Evolutionary conservation across 1,140 invertebrate species (phyloP).

Genomic region (Drosophila virilis): DNA sequence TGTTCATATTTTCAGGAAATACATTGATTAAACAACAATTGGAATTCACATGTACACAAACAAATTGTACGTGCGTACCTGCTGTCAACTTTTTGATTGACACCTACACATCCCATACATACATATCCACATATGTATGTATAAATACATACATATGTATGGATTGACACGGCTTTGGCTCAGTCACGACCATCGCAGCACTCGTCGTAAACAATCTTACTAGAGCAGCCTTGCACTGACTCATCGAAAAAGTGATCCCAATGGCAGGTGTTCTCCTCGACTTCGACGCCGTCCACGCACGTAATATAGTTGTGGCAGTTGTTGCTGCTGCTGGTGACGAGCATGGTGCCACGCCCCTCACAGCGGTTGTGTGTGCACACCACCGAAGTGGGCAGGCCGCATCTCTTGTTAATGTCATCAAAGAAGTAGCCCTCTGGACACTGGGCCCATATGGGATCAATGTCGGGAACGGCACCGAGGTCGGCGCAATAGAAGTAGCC

Average conservation of each 20-base stretch:
- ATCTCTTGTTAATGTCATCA: slow-evolving; percentile 34
- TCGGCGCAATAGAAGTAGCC: slow-evolving; percentile 70
- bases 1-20: too few relatives aligned
- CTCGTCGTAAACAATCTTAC: slow-evolving; percentile 60
- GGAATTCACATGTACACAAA: too few relatives aligned
- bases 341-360: slow-evolving; percentile 66
- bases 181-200: slow-evolving; percentile 66
- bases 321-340: slow-evolving; percentile 65
- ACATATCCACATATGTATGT: not conserved
- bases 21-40: not conserved
- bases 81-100: too few relatives aligned
- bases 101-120: too few relatives aligned
- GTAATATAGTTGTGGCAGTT: slow-evolving; percentile 69
- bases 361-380: slow-evolving; percentile 71
- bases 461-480: slow-evolving; percentile 40
- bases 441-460: slow-evolving; percentile 62
- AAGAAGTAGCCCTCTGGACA: slow-evolving; percentile 68
- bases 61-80: not conserved
- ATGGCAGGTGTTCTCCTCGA: slow-evolving; percentile 47
- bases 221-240: slow-evolving; percentile 46
- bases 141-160: not conserved
- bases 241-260: slow-evolving; percentile 75
- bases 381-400: slow-evolving; percentile 46
- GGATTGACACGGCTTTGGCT: not conserved
- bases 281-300: slow-evolving; percentile 51